These are phyloP conservation scores for Ctenopoma multispine DNA, from an alignment of 2,797 vertebrate genomes.

Conservation along the genomic window DNA sequence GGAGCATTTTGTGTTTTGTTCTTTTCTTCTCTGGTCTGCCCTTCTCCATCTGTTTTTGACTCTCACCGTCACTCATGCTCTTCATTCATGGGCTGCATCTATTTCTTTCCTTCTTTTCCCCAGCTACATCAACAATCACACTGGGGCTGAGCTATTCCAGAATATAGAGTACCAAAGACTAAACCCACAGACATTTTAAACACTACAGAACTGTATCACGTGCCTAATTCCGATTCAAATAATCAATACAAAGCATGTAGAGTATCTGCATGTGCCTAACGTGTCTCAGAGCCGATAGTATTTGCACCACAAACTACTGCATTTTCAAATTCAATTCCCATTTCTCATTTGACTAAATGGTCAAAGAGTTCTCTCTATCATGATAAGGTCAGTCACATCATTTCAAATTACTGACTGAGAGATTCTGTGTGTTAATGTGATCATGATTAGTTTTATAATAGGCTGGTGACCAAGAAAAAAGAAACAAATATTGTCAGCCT, in stretches of 20 bases:
- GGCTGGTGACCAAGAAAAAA: neutral
- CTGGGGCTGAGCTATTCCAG: neutral
- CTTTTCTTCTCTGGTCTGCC: neutral
- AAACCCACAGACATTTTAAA: neutral
- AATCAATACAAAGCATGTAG: no score
- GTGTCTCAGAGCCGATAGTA: neutral
- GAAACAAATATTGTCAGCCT: neutral
- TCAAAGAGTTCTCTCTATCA: constrained; percentile 4
- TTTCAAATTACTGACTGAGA: neutral
- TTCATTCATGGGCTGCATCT: constrained; percentile 35
- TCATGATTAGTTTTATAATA: neutral
- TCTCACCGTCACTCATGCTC: constrained; percentile 19
- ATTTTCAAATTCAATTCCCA: constrained; percentile 1
- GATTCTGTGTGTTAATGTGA: neutral
- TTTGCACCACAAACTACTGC: constrained; percentile 7
- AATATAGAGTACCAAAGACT: no score
- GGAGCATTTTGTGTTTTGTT: neutral
- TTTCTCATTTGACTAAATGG: constrained; percentile 13
- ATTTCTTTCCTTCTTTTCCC: no score
- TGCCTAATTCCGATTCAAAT: no score
- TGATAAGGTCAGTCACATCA: neutral
- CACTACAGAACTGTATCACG: no score
- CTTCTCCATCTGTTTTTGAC: neutral
- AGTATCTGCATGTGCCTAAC: no score
- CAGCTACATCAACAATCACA: no score